Evolutionary conservation across 2,113 vertebrate genomes (phyloP).

Genomic region (Eidolon helvum): DNA sequence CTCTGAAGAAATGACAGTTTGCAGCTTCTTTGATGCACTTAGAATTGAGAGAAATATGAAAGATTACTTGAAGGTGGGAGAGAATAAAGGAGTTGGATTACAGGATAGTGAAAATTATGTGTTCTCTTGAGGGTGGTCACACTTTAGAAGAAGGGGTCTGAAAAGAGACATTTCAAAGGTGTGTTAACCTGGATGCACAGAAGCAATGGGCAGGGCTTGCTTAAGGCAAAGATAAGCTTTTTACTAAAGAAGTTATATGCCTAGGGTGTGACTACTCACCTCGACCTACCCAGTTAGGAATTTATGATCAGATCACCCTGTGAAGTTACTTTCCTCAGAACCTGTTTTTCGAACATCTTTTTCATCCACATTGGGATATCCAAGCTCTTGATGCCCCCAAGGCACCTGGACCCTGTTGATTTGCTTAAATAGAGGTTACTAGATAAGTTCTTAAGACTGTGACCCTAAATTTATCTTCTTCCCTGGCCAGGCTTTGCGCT

Average conservation of each 20-base stretch:
- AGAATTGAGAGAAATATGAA: background rate
- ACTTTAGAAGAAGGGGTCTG: background rate
- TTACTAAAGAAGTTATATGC: background rate
- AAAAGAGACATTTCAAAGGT: background rate
- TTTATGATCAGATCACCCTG: background rate
- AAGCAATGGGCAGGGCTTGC: no score
- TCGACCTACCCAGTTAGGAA: background rate
- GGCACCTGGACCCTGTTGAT: background rate
- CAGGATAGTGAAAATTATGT: no score
- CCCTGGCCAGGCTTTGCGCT: background rate
- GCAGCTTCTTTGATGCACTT: background rate
- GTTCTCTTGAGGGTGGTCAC: background rate
- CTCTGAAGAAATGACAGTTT: background rate
- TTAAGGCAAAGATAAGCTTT: background rate
- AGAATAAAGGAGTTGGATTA: background rate
- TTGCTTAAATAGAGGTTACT: background rate
- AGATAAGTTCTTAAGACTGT: background rate
- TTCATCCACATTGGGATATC: background rate
- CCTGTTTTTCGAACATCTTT: no score
- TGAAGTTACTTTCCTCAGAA: background rate
- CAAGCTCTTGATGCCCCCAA: background rate
- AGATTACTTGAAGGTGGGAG: background rate
- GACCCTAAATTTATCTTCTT: background rate
- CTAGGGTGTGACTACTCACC: background rate
- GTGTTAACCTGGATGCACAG: background rate